These are phyloP conservation scores for Bedellia somnulentella DNA, from an alignment of 2,888 invertebrate species.

Conservation along the genomic window DNA sequence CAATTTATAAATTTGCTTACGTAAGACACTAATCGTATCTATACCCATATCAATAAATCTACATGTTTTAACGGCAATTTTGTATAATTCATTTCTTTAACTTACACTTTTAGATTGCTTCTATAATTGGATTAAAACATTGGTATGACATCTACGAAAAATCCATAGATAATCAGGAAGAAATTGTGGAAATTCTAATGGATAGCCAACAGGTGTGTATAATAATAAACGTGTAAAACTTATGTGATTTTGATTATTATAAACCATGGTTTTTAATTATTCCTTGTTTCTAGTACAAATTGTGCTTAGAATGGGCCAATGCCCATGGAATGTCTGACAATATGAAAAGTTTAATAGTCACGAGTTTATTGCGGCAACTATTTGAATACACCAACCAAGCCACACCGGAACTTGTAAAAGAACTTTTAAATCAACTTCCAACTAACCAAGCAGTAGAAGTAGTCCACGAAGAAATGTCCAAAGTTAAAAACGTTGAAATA, in stretches of 20 bases:
- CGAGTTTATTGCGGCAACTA: slow-evolving; percentile 56
- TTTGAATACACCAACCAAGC: slow-evolving; percentile 54
- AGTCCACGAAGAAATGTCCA: slow-evolving; percentile 65
- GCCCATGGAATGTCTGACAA: slow-evolving; percentile 62
- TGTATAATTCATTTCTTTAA: no score
- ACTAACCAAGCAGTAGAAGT: slow-evolving; percentile 60
- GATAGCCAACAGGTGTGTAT: slow-evolving; percentile 51
- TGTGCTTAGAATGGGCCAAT: slow-evolving; percentile 72
- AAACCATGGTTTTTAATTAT: slow-evolving; percentile 14
- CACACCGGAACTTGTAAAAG: slow-evolving; percentile 39
- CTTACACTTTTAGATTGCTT: slow-evolving; percentile 44
- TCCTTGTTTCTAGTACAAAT: slow-evolving; percentile 43
- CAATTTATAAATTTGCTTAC: no score
- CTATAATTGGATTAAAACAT: slow-evolving; percentile 53
- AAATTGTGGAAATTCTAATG: slow-evolving; percentile 55
- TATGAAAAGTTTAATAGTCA: slow-evolving; percentile 54
- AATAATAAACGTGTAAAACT: no score
- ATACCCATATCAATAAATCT: no score
- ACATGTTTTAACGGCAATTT: no score
- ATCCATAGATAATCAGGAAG: slow-evolving; percentile 54
- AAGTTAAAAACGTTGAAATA: slow-evolving; percentile 63
- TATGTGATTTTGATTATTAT: no score
- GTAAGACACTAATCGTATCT: no score
- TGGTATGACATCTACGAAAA: slow-evolving; percentile 65
- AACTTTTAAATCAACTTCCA: slow-evolving; percentile 64